Conservation (phyloP, 2,888 invertebrate species). For the Eubasilissa splendida region DNA sequence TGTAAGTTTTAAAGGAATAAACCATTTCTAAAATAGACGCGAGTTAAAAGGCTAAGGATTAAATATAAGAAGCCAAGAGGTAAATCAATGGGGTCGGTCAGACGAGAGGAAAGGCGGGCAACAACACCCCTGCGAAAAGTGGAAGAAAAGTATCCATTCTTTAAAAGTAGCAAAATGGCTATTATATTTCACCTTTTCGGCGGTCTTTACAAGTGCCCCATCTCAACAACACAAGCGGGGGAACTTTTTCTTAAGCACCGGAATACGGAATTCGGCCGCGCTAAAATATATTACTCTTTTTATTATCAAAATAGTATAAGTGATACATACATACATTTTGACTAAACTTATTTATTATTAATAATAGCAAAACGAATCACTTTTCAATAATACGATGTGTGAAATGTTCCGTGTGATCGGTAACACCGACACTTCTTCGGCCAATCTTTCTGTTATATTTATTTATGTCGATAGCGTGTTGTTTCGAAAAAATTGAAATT, state of each 20-base stretch:
- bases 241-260: conserved; percentile 36
- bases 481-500: too few relatives aligned
- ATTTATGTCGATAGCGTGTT: too few relatives aligned
- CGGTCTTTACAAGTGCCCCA: conserved; percentile 51
- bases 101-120: conserved; percentile 35
- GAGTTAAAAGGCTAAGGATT: conserved; percentile 34
- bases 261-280: background rate
- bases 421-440: too few relatives aligned
- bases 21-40: background rate
- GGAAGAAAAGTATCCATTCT: conserved; percentile 53
- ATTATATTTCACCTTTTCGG: conserved; percentile 58
- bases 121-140: conserved; percentile 40
- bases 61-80: conserved; percentile 49
- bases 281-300: background rate
- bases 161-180: conserved; percentile 56
- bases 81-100: conserved; percentile 55
- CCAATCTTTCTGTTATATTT: too few relatives aligned
- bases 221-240: conserved; percentile 50
- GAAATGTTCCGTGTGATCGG: too few relatives aligned
- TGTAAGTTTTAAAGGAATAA: background rate
- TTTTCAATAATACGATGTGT: too few relatives aligned
- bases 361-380: too few relatives aligned
- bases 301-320: background rate
- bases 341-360: too few relatives aligned
- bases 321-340: too few relatives aligned